Base-by-base conservation (phyloP, 2,113 vertebrate genomes). In the Pogona vitticeps region DNA sequence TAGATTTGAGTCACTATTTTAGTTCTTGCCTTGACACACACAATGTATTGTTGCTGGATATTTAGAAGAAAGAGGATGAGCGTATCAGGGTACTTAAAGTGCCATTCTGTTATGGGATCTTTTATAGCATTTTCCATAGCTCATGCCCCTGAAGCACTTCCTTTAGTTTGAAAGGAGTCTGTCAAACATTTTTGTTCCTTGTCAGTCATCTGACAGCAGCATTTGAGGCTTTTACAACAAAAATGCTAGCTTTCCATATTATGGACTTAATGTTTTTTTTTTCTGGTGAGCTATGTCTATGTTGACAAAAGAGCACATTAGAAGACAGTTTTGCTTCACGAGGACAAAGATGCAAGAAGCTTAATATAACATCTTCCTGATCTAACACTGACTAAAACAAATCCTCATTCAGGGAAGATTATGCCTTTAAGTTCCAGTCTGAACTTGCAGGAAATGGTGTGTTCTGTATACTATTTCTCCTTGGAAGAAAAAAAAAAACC, bases 11-110 rank as follows among this genome's bases (percentile, higher is more conserved):
- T 65, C 14, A 67, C 67, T 85, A 52, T 76, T 76, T 52, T 76
- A 65, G 40, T 76, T 23, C 21, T 65, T 84, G 59, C 40, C 42
- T 33, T 52, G n/a, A 56, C 14, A 77, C 33, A 76, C 65, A 21
- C 17, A n/a, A 77, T 76, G 8, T 26, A 42, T 31, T 76, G 72
- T 46, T 65, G 38, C 31, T 8, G 28, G 31, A 84, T 67, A 76
- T 26, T 46, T 33, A 65, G 72, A 23, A 84, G 58, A 63, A 84
- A 63, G 38, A 65, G 18, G 31, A 46, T 73, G 58, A 40, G 68
- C 65, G 18, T 23, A 76, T 84, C 82, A 83, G 31, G 31, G 26
- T 73, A 59, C 70, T 83, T 76, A 46, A 76, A 84, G 56, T 77
- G n/a, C 26, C 40, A 65, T 23, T 76, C 83, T 76, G 21, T 52